These are phyloP conservation scores for Ooceraea biroi DNA, from an alignment of 1,140 invertebrate species.

Conservation along the genomic window DNA sequence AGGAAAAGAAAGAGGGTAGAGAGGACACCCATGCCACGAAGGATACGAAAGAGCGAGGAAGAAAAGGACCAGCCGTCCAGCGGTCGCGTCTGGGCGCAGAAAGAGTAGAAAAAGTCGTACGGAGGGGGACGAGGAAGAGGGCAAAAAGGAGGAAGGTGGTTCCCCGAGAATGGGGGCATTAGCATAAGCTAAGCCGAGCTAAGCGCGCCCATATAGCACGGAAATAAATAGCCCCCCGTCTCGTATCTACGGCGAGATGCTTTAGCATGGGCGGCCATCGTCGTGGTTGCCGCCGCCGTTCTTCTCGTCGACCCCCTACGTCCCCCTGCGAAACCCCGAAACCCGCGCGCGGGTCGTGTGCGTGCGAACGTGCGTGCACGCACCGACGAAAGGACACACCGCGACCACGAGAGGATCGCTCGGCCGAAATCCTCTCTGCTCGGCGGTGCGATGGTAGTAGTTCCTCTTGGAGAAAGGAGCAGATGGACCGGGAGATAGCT, in stretches of 20 bases:
- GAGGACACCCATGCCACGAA: background rate
- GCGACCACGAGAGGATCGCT: constrained; percentile 16
- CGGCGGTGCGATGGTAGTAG: constrained; percentile 62
- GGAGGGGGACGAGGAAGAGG: constrained; percentile 65
- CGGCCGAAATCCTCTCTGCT: constrained; percentile 26
- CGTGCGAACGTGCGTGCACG: constrained; percentile 67
- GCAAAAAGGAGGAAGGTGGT: constrained; percentile 75
- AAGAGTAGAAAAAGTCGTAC: constrained; percentile 67
- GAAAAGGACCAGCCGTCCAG: constrained; percentile 62
- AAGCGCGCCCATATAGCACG: constrained; percentile 83
- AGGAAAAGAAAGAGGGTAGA: constrained; percentile 54
- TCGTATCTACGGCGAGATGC: constrained; percentile 78
- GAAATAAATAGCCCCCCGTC: constrained; percentile 82
- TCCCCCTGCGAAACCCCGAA: constrained; percentile 39
- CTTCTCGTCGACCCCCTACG: constrained; percentile 58
- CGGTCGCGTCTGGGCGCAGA: constrained; percentile 51
- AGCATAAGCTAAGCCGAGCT: constrained; percentile 82
- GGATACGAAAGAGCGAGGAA: constrained; percentile 56
- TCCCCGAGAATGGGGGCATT: constrained; percentile 81
- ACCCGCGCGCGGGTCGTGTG: constrained; percentile 63
- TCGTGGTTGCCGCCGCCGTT: constrained; percentile 33
- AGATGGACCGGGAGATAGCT: constrained; percentile 79
- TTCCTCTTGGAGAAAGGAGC: constrained; percentile 74
- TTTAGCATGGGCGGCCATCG: constrained; percentile 77
- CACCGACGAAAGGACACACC: constrained; percentile 53